Evolutionary conservation across 2,113 vertebrate genomes (phyloP), one percentile per base, ranked within the genome.

Genomic region (Pterophyllum scalare): DNA sequence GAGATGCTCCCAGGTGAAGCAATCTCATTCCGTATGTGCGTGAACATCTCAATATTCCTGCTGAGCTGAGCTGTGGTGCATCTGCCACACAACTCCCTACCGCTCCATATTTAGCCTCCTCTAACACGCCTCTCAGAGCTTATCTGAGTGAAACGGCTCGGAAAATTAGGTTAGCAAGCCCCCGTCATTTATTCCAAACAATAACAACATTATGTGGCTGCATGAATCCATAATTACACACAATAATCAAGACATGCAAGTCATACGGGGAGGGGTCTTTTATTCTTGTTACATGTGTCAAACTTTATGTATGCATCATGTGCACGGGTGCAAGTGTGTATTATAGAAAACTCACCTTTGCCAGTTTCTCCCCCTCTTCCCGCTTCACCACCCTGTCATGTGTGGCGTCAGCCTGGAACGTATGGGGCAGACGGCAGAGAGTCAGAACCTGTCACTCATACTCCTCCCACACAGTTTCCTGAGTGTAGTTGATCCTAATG

Each of bases 311-410:
- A 64, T 64, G 43, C 3, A 38, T 8, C 13, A 20, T 31, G 1
- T 28, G 24, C 28, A 49, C 26, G 0, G 64, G 60, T 77, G 52
- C 2, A 58, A 24, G 54, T 75, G 0, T 70, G n/a, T 24, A 35
- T 46, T 22, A 14, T 6, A 8, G 24, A 43, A 17, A 57, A 60
- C 91, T 40, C 86, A 99, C 98, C 97, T 98, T 99, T 56, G 98
- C 98, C 90, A 99, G 88, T 85, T 96, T 97, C 94, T 99, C 98
- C 3, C 97, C 98, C 2, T 99, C 97, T 91, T 99, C 98, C 86
- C 96, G 95, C 89, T 97, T 98, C 87, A 99, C 97, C 86, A 90
- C 96, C 70, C 96, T 96, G 59, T 97, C 96, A 58, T 99, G 98
- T 59, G 97, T 90, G 5, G 96, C 96, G 83, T 99, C 98, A 77